A percentile compares a stretch with the other conserved stretches of the same genome.
Evolutionary conservation across 2,113 vertebrate genomes (phyloP).

Genomic region (Apodemus speciosus): DNA sequence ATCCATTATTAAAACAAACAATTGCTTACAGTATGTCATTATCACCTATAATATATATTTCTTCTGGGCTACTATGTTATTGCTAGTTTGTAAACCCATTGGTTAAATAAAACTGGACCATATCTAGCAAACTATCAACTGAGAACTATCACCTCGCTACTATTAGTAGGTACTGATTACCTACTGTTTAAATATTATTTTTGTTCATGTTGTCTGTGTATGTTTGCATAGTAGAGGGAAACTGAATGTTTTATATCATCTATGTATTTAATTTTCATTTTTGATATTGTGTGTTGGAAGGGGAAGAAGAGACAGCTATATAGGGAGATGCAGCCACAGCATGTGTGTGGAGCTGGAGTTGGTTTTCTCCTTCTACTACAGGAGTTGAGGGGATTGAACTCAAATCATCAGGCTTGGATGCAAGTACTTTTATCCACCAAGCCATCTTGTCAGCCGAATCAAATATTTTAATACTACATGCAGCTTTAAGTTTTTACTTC

Average conservation of each 20-base stretch:
- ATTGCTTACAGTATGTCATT: slow-evolving; percentile 19
- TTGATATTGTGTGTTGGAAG: background rate
- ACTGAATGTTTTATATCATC: background rate
- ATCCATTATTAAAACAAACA: slow-evolving; percentile 10
- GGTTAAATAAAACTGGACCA: background rate
- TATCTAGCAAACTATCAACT: background rate
- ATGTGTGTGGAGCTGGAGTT: background rate
- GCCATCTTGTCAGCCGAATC: background rate
- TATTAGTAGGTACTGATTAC: too few species aligned
- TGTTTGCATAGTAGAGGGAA: background rate
- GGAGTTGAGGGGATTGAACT: background rate
- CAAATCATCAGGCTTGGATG: background rate
- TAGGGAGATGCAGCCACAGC: background rate
- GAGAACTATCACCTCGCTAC: background rate
- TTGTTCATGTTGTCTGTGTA: slow-evolving; percentile 13
- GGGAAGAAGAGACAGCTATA: background rate
- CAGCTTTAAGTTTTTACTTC: slow-evolving; percentile 31
- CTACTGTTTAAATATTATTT: background rate
- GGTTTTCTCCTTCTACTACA: background rate
- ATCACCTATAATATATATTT: slow-evolving; percentile 5
- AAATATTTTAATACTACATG: background rate
- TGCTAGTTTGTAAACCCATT: background rate
- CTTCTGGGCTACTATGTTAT: background rate
- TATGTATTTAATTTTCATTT: background rate
- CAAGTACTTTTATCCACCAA: background rate